Base-by-base conservation (phyloP, 2,797 vertebrate species). In the Muscicapa striata region DNA sequence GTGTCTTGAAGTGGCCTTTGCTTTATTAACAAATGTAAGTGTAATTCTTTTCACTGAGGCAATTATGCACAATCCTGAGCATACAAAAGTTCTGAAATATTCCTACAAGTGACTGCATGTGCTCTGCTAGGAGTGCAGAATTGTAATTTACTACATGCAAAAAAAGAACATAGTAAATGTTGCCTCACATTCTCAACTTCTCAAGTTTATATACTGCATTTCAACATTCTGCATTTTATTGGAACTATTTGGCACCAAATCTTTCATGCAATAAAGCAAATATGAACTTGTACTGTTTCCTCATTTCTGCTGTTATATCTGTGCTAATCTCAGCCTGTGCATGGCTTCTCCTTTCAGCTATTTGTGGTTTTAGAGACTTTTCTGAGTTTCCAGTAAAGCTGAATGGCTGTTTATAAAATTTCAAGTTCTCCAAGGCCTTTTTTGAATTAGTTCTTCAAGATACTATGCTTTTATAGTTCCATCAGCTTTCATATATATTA, bases 151-250 rank as follows among this genome's bases (percentile, higher is more conserved):
- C 45, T 73, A 22, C 8, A 22, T 17, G 32, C 9, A 23, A 62
- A 68, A 68, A 87, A 59, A 52, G 15, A 48, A 21, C 46, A 29
- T 3, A 66, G 57, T 30, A 90, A 96, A 81, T 2, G 3, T 77
- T 89, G 74, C 52, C 59, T 84, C 61, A 46, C 19, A 40, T 77
- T 57, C 48, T 70, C 34, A 67, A 30, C 30, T 68, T 73, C 67
- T 82, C 40, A 46, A 87, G 46, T 90, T 64, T 85, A 89, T 84
- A 54, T 51, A 34, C 46, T 80, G 48, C 14, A 29, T 82, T 86
- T 91, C 79, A 92, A 76, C 45, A 62, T 90, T 77, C 59, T 70
- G 46, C 59, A 72, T 87, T 94, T 96, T 95, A 83, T 45, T 94
- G 46, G 21, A 87, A 68, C 13, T 51, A 34, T 89, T 95, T 94